Evolutionary conservation across 2,797 vertebrate species (phyloP), one percentile per base, ranked within the genome.

Genomic region (Lithobates sylvaticus): DNA sequence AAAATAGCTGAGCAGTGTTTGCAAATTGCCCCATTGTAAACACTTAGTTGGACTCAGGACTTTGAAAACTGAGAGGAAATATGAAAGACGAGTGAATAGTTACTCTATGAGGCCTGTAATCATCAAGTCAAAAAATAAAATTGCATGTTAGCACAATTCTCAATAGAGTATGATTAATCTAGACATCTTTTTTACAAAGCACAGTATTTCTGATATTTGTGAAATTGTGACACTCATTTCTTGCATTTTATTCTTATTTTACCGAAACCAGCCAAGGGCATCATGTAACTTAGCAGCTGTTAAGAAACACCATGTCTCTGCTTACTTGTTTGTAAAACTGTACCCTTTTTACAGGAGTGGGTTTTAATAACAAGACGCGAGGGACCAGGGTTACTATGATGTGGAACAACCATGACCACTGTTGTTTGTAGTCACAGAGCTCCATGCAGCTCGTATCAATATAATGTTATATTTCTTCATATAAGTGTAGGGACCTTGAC

Each of bases 51-150:
- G 71, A 29, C 34, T n/a, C 18, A 5, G 34, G 50, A 73, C 50
- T 12, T 50, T 32, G 69, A 67, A 44, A 47, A 64, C 18, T 50
- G 85, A 83, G 68, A 83, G 64, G 44, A 75, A 84, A 84, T 39
- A 71, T 32, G 39, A 87, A 75, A 36, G 44, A 50, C 71, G 61
- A 73, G 44, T 13, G 47, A 74, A 64, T 81, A 70, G 78, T 83
- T 83, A 87, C 74, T 74, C 15, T 23, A 65, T 50, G 61, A 78
- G 70, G 44, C 26, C 75, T 77, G 70, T 78, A 86, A 83, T 86
- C 75, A 86, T 82, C 75, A 67, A 72, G 85, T 72, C 74, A 86
- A 83, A 36, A 81, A 78, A 61, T 44, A 71, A 86, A 64, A 86
- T 71, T 58, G 80, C 75, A 78, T 12, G 18, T 69, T 65, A 86